These are phyloP conservation scores for Poeciliopsis paucimaculata DNA, from an alignment of 2,797 vertebrate genomes.

Conservation along the genomic window DNA sequence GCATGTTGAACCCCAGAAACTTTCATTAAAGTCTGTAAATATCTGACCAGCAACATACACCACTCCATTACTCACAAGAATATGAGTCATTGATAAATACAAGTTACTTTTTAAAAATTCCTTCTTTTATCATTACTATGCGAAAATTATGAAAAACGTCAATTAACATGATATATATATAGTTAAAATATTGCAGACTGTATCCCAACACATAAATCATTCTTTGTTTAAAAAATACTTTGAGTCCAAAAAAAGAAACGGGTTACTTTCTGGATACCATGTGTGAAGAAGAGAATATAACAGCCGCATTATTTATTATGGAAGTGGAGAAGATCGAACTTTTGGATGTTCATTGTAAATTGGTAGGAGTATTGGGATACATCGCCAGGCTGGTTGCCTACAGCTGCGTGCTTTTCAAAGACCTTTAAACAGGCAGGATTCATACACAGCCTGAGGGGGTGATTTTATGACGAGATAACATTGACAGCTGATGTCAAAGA, in stretches of 20 bases:
- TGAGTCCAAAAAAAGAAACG: background rate
- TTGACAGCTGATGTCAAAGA: constrained; percentile 62
- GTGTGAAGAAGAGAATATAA: constrained; percentile 6
- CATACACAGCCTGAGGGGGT: constrained; percentile 46
- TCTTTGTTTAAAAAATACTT: background rate
- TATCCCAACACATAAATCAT: background rate
- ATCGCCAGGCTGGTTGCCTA: constrained; percentile 33
- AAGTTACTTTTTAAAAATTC: background rate
- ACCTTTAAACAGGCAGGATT: constrained; percentile 44
- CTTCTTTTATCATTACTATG: background rate
- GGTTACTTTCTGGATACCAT: constrained; percentile 2
- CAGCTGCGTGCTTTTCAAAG: constrained; percentile 45
- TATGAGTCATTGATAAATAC: background rate
- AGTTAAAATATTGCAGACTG: background rate
- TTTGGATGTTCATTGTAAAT: constrained; percentile 38
- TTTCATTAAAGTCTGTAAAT: background rate
- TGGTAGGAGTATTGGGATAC: constrained; percentile 41
- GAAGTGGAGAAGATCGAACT: constrained; percentile 16
- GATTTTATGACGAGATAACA: constrained; percentile 56
- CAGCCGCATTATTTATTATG: constrained; percentile 11
- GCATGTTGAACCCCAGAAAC: background rate
- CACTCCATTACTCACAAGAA: background rate
- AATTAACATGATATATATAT: background rate
- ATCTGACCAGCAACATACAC: background rate
- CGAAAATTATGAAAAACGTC: background rate